Conservation (phyloP, 2,888 invertebrate species). For the Andricus curvator region DNA sequence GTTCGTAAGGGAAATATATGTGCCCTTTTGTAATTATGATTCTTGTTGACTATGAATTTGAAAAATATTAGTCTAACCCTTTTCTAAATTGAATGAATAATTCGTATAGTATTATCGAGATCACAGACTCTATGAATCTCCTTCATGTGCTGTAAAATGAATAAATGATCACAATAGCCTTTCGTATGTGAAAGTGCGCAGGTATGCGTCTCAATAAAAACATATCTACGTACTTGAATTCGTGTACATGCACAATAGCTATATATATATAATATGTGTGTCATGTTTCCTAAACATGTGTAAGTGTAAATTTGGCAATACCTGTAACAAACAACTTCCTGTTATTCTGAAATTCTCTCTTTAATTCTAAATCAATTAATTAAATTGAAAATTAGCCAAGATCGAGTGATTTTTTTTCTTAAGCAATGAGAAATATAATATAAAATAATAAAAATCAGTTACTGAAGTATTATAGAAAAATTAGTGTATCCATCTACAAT, state of each 20-base stretch:
- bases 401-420: neutral
- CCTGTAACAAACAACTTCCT: conserved; percentile 14
- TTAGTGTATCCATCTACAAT: no score
- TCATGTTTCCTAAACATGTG: conserved; percentile 21
- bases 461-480: neutral
- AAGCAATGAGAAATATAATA: no score
- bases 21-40: no score
- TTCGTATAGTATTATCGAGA: neutral
- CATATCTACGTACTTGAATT: conserved; percentile 25
- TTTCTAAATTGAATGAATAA: neutral
- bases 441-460: neutral
- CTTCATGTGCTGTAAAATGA: conserved; percentile 6
- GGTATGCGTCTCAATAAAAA: neutral
- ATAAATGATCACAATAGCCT: conserved; percentile 16
- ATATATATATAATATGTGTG: conserved; percentile 16
- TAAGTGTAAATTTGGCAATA: conserved; percentile 37
- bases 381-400: neutral
- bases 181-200: conserved; percentile 16
- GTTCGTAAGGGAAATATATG: neutral
- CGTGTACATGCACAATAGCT: conserved; percentile 38
- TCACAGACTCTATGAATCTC: conserved; percentile 28
- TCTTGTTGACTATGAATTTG: neutral
- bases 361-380: neutral
- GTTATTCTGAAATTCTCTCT: conserved; percentile 1
- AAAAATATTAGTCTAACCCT: neutral